Evolutionary conservation across 2,113 vertebrate genomes (phyloP).

Genomic region (Epinephelus cyanopodus): DNA sequence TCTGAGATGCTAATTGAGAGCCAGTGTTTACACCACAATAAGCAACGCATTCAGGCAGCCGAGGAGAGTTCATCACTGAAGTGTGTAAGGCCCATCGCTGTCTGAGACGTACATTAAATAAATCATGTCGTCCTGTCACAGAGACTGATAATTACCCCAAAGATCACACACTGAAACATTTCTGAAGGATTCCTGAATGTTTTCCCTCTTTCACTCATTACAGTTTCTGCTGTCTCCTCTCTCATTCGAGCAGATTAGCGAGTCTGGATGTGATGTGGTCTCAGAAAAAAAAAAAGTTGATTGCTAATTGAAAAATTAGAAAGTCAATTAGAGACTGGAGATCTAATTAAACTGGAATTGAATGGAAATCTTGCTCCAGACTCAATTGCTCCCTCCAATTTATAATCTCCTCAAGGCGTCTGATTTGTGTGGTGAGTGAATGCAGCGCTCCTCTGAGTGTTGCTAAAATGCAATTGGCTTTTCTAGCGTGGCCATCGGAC

Average conservation of each 20-base stretch:
- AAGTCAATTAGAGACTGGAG: slow-evolving; percentile 94
- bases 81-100: slow-evolving; percentile 37
- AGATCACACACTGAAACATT: slow-evolving; percentile 86
- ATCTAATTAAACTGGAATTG: slow-evolving; percentile 98
- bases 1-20: slow-evolving; percentile 61
- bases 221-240: slow-evolving; percentile 59
- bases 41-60: slow-evolving; percentile 46
- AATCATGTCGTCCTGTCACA: slow-evolving; percentile 87
- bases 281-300: slow-evolving; percentile 86
- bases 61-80: slow-evolving; percentile 34
- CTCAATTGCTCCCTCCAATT: slow-evolving; percentile 82
- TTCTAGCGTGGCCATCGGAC: slow-evolving; percentile 56
- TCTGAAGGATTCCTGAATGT: slow-evolving; percentile 88
- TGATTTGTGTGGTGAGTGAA: slow-evolving; percentile 60
- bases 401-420: slow-evolving; percentile 77
- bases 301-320: slow-evolving; percentile 99
- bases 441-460: slow-evolving; percentile 48
- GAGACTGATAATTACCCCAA: slow-evolving; percentile 84
- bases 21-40: slow-evolving; percentile 61
- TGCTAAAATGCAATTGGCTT: slow-evolving; percentile 77
- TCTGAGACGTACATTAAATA: slow-evolving; percentile 69
- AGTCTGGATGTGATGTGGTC: slow-evolving; percentile 88
- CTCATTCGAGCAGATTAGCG: slow-evolving; percentile 89
- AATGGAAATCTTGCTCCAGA: slow-evolving; percentile 90
- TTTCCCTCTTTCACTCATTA: slow-evolving; percentile 74